Evolutionary conservation across 1,140 invertebrate genomes (phyloP).

Genomic region (Drosophila leontia): DNA sequence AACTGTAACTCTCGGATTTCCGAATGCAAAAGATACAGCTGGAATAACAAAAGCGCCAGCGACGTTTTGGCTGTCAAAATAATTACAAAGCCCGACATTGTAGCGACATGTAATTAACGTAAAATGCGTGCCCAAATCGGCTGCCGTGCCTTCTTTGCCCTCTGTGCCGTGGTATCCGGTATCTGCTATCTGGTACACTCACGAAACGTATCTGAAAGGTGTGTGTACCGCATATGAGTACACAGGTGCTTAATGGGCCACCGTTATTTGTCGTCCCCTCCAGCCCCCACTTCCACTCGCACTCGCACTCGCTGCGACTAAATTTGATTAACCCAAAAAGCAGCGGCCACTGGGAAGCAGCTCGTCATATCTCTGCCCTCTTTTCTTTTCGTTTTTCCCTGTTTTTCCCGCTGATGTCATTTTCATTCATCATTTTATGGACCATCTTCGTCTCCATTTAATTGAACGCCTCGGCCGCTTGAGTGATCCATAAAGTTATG

Average conservation of each 20-base stretch:
- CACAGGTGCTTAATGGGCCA: conserved; percentile 59
- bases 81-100: conserved; percentile 74
- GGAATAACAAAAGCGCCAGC: conserved; percentile 42
- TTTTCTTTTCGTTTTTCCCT: conserved; percentile 17
- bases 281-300: not conserved
- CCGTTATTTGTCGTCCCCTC: conserved; percentile 18
- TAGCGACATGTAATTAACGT: conserved; percentile 79
- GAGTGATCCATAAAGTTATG: conserved; percentile 54
- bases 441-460: conserved; percentile 30
- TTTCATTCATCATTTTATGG: conserved; percentile 76
- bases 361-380: conserved; percentile 29
- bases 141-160: conserved; percentile 37
- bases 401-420: conserved; percentile 44
- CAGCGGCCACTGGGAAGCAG: conserved; percentile 26
- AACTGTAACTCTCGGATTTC: conserved; percentile 50
- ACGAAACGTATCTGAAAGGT: conserved; percentile 46
- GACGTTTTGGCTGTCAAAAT: conserved; percentile 69
- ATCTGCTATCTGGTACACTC: conserved; percentile 47
- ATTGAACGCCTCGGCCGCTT: conserved; percentile 37
- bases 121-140: conserved; percentile 57
- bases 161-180: conserved; percentile 14
- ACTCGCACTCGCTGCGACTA: conserved; percentile 24
- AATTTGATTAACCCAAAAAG: conserved; percentile 81
- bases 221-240: conserved; percentile 23
- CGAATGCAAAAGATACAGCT: conserved; percentile 33